These are phyloP conservation scores for Solea solea DNA, from an alignment of 2,113 vertebrate genomes.

Conservation along the genomic window DNA sequence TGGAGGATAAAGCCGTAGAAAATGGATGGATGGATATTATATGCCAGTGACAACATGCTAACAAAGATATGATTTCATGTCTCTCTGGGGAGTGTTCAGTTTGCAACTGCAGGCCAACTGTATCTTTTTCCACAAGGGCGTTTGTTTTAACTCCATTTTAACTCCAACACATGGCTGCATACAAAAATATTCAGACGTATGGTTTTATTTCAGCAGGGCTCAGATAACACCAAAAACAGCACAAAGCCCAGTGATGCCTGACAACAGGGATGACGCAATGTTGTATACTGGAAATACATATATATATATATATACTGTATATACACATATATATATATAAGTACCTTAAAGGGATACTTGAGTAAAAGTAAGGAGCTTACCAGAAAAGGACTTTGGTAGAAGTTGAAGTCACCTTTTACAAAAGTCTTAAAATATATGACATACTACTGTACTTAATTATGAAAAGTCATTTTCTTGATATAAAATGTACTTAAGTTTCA, in stretches of 20 bases:
- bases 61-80: background rate
- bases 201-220: conserved; percentile 43
- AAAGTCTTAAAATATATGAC: no score
- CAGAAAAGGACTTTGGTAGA: no score
- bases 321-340: no score
- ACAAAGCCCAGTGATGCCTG: conserved; percentile 25
- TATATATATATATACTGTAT: no score
- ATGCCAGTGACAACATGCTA: background rate
- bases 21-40: background rate
- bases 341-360: no score
- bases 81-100: conserved; percentile 8
- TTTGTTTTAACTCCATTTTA: conserved; percentile 52
- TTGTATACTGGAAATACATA: conserved; percentile 1
- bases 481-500: no score
- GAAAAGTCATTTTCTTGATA: no score
- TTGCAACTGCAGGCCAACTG: conserved; percentile 8
- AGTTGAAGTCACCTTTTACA: no score
- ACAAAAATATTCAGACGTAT: conserved; percentile 29
- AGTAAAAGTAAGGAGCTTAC: no score
- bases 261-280: conserved; percentile 23
- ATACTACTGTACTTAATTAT: no score
- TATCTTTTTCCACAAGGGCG: conserved; percentile 22
- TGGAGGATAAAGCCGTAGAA: no score
- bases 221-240: conserved; percentile 22
- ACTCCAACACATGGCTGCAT: conserved; percentile 46